Base-by-base conservation (phyloP, 2,888 invertebrate species). In the Galeopsomyia nigrocyanea region DNA sequence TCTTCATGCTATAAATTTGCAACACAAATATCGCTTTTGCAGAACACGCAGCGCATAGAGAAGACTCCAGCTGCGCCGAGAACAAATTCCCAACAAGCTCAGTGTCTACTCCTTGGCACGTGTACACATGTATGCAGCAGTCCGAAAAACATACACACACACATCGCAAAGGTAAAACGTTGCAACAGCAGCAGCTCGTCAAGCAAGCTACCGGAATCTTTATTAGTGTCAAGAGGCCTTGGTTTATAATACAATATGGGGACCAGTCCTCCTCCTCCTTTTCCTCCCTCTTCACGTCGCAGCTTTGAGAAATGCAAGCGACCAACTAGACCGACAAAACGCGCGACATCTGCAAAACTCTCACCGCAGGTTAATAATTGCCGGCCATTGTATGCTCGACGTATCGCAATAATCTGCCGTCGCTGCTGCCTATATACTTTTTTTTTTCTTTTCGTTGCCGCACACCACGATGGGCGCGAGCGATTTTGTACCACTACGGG, bases 311-410 rank as follows among this genome's bases (percentile, higher is more conserved):
- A 82, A 80, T 80, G 78, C 76, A 47, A 55, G 53, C 61, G 16
- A 3, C 61, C 72, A 49, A 56, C 63, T 64, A 61, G 55, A 60
- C 67, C 56, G 67, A 56, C 70, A 71, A 74, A 67, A 71, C 67
- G 67, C 56, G 75, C 75, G 74, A 77, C 77, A 71, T 72, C 64
- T 66, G 62, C 64, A 71, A 55, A 53, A 31, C 75, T 75, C 39
- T 77, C 80, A 69, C 80, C 76, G 79, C 80, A 78, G 80, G 80
- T 81, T 82, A 82, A 82, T 82, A 81, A 82, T 81, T 81, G 81
- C 78, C 78, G 78, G 78, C 79, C 79, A 81, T 81, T 82, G 82
- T 81, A 79, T 77, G 75, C 77, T 77, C 77, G 79, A 80, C 79
- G 79, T 80, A 82, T 82, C 80, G 80, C 78, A 79, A 81, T 81